A percentile compares a stretch with the other conserved stretches of the same genome.
Evolutionary conservation across 2,113 vertebrate genomes (phyloP).

Genomic region (Chunga burmeisteri): DNA sequence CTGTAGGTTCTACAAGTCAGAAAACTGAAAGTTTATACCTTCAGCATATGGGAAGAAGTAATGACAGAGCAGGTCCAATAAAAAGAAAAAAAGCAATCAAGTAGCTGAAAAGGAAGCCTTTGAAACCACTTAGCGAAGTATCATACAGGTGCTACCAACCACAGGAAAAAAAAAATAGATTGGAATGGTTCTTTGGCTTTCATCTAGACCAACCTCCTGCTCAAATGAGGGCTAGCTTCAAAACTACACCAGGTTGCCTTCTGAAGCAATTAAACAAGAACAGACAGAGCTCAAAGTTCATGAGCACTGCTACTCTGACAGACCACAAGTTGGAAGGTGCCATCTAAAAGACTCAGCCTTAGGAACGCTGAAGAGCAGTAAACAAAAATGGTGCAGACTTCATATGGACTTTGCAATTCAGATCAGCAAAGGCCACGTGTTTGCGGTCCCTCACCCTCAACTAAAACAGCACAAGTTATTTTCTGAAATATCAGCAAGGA

Average conservation of each 20-base stretch:
- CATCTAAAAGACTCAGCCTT: neutral
- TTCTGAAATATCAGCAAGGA: neutral
- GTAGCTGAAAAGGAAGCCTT: neutral
- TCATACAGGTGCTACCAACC: neutral
- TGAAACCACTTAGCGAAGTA: neutral
- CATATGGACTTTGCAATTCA: neutral
- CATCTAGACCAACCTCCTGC: neutral
- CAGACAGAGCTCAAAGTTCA: neutral
- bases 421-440: neutral
- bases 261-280: neutral
- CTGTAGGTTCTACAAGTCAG: neutral
- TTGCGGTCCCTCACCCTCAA: neutral
- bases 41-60: neutral
- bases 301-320: neutral
- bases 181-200: neutral
- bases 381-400: neutral
- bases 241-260: neutral
- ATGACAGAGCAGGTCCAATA: accelerated
- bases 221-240: neutral
- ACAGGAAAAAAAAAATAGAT: neutral
- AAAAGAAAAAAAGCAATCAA: neutral
- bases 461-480: neutral
- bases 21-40: neutral
- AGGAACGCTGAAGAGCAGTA: neutral
- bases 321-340: neutral